These are phyloP conservation scores for Phorcus lineatus DNA, from an alignment of 2,888 invertebrate species.

Conservation along the genomic window DNA sequence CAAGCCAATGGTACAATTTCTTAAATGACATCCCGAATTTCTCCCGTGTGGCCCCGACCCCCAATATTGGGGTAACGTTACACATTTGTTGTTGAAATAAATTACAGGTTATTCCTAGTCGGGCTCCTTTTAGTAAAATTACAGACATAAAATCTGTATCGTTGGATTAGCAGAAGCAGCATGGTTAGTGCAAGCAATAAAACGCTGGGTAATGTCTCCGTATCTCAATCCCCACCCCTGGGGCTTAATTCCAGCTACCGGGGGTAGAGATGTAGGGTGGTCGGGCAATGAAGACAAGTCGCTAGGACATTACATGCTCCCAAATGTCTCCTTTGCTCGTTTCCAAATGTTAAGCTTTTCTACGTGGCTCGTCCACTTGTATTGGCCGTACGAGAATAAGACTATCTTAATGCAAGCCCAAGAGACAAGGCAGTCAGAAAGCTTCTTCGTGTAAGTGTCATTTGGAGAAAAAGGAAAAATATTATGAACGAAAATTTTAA, in stretches of 20 bases:
- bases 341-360: constrained; percentile 14
- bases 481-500: too few species aligned
- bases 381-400: neutral
- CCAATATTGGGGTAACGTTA: constrained; percentile 29
- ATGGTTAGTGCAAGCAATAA: neutral
- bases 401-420: neutral
- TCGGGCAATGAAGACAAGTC: neutral
- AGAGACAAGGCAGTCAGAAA: too few species aligned
- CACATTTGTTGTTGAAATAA: constrained; percentile 25
- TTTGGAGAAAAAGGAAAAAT: too few species aligned
- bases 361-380: neutral
- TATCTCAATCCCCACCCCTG: constrained; percentile 6
- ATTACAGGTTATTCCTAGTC: constrained; percentile 16
- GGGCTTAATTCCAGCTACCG: neutral
- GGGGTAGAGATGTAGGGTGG: neutral
- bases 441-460: too few species aligned
- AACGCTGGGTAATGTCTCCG: constrained; percentile 14
- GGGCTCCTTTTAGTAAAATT: constrained; percentile 25
- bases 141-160: constrained; percentile 20
- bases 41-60: constrained; percentile 8
- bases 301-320: neutral
- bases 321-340: neutral
- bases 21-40: constrained; percentile 25
- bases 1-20: constrained; percentile 19
- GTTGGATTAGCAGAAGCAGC: constrained; percentile 2